phyloP scores from a whole-genome alignment of 2,113 vertebrate genomes.

The Athene cunicularia region DNA sequence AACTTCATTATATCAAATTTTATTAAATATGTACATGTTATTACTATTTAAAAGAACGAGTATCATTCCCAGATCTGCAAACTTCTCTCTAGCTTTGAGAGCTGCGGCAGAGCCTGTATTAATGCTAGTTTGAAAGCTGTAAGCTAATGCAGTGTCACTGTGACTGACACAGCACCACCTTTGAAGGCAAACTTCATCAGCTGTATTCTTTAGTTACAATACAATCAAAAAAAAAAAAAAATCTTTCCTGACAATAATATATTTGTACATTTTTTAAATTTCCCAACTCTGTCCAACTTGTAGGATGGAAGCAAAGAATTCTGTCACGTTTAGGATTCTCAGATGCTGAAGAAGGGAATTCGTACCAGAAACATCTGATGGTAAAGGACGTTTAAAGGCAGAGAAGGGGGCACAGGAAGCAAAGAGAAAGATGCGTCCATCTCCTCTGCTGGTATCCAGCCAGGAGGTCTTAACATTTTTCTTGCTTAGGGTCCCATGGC shows the following conservation, averaged over 20 bases:
- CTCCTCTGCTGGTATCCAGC: constrained; percentile 56
- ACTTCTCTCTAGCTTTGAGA: constrained; percentile 70
- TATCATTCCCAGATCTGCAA: constrained; percentile 68
- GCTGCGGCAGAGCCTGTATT: constrained; percentile 70
- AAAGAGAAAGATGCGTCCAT: constrained; percentile 58
- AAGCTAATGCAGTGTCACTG: constrained; percentile 52
- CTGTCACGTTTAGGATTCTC: constrained; percentile 62
- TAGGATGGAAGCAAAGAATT: constrained; percentile 61
- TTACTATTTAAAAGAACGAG: constrained; percentile 50
- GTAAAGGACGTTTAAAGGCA: constrained; percentile 46
- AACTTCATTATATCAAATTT: constrained; percentile 40
- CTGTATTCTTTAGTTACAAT: constrained; percentile 43
- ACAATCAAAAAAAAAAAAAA: constrained; percentile 16
- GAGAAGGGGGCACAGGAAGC: constrained; percentile 56
- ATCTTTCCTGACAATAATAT: constrained; percentile 25
- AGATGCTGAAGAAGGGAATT: constrained; percentile 70
- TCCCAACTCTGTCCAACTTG: constrained; percentile 62
- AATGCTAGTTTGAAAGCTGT: constrained; percentile 73
- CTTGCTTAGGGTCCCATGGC: constrained; percentile 41
- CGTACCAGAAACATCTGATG: constrained; percentile 71
- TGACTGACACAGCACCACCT: constrained; percentile 42
- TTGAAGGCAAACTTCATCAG: constrained; percentile 50
- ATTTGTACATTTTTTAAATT: constrained; percentile 60
- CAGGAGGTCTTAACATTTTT: constrained; percentile 50
- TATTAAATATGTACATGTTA: constrained; percentile 75